Evolutionary conservation across 1,140 invertebrate species (phyloP), one percentile per base, ranked within the genome.

Genomic region (Laodelphax striatellus): DNA sequence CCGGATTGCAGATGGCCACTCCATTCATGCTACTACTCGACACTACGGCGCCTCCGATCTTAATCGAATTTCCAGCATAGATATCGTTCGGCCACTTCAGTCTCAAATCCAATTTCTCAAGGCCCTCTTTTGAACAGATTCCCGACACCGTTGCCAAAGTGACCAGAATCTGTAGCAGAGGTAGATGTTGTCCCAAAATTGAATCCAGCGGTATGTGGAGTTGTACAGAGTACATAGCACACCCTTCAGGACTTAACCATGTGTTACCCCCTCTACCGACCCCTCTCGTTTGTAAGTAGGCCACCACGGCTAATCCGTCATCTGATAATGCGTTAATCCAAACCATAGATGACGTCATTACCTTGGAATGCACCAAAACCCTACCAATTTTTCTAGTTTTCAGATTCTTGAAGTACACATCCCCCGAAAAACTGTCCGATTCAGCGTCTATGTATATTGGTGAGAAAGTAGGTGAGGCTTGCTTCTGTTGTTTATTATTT

Each of bases 81-180:
- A 98, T 85, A 75, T 98, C 96, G 76, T 98, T 98, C 19, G 96
- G 96, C 96, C 96, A 98, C 77, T 98, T 98, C 19, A 90, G 69
- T 64, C 75, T 70, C 0, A 90, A 65, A 66, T 84, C 77, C 58
- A 87, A 73, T 77, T 86, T 75, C 83, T 90, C 74, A 69, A 88
- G 89, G 31, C 77, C 81, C 31, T 83, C 79, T 50, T 81, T 70
- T 17, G 75, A 73, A 62, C 81, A 82, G 0, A 97, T 75, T 9
- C 87, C 84, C 24, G 82, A 77, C 1, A 94, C 84, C n/a, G 92
- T 78, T 28, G 94, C 87, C 16, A 94, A 76, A 52, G 87, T 83
- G 0, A 84, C 77, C 10, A 97, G 71, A 72, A 96, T 92, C 71
- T 98, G 96, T 61, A 97, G 65, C 38, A 96, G 78, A 1, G 92